These are phyloP conservation scores for Drosophila meridionalis DNA, from an alignment of 2,888 invertebrate genomes.

Conservation along the genomic window DNA sequence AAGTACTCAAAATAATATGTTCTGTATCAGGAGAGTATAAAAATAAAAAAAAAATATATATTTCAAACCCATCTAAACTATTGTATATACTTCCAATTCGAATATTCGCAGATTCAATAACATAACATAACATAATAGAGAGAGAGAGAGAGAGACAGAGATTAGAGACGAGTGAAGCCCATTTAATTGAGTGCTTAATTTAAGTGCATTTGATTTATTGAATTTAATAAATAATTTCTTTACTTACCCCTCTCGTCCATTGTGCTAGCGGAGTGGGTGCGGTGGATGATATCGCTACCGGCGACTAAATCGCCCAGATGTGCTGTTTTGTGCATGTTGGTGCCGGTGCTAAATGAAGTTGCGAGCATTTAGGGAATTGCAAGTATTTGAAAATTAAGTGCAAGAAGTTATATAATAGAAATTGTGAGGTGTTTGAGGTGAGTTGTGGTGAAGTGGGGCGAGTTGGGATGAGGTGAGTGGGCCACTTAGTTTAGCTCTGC, in stretches of 20 bases:
- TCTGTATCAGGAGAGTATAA: not conserved
- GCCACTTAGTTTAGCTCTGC: constrained; percentile 11
- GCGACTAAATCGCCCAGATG: constrained; percentile 78
- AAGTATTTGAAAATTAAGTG: constrained; percentile 42
- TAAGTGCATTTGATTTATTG: constrained; percentile 24
- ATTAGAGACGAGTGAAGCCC: not conserved
- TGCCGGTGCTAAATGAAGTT: constrained; percentile 79
- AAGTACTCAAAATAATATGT: too few relatives aligned
- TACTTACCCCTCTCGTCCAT: constrained; percentile 83
- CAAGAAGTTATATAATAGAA: constrained; percentile 11
- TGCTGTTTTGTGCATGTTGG: constrained; percentile 80
- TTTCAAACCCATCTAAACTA: not conserved
- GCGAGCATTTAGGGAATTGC: constrained; percentile 38
- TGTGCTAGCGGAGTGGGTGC: constrained; percentile 69
- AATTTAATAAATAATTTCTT: constrained; percentile 6
- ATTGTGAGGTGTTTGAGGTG: not conserved
- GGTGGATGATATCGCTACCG: constrained; percentile 81
- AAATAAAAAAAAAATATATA: not conserved
- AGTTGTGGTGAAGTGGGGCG: not conserved
- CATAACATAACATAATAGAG: too few relatives aligned
- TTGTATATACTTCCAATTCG: too few relatives aligned
- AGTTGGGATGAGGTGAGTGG: not conserved
- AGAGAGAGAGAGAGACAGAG: not conserved
- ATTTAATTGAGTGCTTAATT: constrained; percentile 2
- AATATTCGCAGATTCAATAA: not conserved